Base-by-base conservation (phyloP, 1,140 invertebrate species). In the Drosophila pseudoobscura region DNA sequence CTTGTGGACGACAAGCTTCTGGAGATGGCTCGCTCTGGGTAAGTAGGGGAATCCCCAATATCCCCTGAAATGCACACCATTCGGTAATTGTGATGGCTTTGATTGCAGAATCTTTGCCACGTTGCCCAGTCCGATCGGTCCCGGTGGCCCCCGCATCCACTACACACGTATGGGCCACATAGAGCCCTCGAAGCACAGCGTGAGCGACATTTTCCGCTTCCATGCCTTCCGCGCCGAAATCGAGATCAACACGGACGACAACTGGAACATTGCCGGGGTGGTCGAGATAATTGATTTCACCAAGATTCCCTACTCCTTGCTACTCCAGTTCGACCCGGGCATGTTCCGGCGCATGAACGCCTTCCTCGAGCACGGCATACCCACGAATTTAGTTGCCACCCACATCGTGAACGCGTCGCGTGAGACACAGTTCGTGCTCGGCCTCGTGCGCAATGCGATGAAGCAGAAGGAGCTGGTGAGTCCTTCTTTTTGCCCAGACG, bases 401-500 rank as follows among this genome's bases (percentile, higher is more conserved):
- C 92, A 94, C 77, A 92, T 93, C 56, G 87, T 94, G 15, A 92
- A 94, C 66, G 89, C 92, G 3, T 93, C 93, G 11, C 70, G 85
- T 17, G 92, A 92, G 43, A 91, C 90, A 2, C 89, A 90, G 68
- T 79, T 91, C 31, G 78, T 80, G 20, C 70, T 91, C 50, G 79
- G 55, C 7, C 26, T 91, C 11, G 70, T 91, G 22, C 83, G 87
- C 6, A 79, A 78, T 70, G 83, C 82, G 9, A 91, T 89, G 90
- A 91, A 91, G 59, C 83, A 91, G 45, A 91, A 91, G 62, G 89
- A 91, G 56, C 69, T 91, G 75, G 90, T 91, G 26, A 56, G 89
- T 72, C 9, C 1, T 31, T 26, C 6, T 17, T 31, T 35, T 9
- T 3, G 31, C 24, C 44, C 9, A 41, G 26, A 29, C 29, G 3